These are phyloP conservation scores for Toxotes chatareus DNA, from an alignment of 2,113 vertebrate species.

Conservation along the genomic window DNA sequence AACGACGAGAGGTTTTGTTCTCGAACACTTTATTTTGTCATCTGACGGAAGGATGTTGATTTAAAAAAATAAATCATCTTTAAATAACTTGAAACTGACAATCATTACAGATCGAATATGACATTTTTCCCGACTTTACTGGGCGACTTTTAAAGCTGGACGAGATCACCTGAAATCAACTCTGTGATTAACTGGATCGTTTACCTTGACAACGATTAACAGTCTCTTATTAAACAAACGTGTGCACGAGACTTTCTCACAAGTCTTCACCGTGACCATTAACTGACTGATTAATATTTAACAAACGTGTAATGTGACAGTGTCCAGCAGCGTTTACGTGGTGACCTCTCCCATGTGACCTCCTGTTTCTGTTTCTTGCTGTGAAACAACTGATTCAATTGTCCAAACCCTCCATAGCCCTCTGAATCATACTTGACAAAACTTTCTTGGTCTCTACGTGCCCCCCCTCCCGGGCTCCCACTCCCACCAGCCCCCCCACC, in stretches of 20 bases:
- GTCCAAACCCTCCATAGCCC: neutral
- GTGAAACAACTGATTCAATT: neutral
- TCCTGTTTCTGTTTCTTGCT: conserved; percentile 1
- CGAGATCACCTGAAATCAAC: too few species aligned
- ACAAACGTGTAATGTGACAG: conserved; percentile 1
- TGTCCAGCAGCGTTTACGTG: neutral
- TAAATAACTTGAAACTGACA: neutral
- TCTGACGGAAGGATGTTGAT: neutral
- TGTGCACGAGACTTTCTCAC: neutral
- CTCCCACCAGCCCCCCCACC: neutral
- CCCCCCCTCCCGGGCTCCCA: neutral
- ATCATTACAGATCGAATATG: too few species aligned
- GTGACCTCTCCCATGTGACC: conserved; percentile 15
- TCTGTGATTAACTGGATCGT: too few species aligned
- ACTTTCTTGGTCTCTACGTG: conserved; percentile 5
- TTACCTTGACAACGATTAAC: too few species aligned
- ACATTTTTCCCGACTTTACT: too few species aligned
- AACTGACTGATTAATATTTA: too few species aligned
- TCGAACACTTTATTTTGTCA: neutral
- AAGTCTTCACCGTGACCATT: too few species aligned
- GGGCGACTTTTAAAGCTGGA: too few species aligned
- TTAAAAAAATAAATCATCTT: neutral
- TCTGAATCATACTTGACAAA: conserved; percentile 7
- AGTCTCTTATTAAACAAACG: too few species aligned
- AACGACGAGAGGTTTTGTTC: conserved; percentile 5